phyloP scores from a whole-genome alignment of 2,888 invertebrate genomes.

The Drymonia ruficornis region DNA sequence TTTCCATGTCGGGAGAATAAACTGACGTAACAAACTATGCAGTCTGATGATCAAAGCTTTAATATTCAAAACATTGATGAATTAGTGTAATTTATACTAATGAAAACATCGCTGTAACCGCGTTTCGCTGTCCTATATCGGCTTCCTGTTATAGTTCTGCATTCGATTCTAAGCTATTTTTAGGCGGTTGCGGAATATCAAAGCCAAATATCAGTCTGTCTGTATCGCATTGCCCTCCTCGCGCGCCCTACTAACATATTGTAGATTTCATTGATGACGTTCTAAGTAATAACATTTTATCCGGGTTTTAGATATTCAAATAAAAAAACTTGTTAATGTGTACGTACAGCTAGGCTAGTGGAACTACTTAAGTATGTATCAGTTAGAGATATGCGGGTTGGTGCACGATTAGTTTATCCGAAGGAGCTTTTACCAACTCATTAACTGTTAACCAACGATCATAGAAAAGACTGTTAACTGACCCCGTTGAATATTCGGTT shows the following conservation, averaged over 20 bases:
- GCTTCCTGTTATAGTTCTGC: conserved; percentile 27
- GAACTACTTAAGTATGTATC: conserved; percentile 16
- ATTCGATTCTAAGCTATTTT: conserved; percentile 30
- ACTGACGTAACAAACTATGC: not conserved
- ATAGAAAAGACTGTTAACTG: conserved; percentile 76
- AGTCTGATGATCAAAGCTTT: conserved; percentile 3
- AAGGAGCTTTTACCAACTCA: conserved; percentile 74
- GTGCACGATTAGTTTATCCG: conserved; percentile 48
- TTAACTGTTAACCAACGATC: too few relatives aligned
- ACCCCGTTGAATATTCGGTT: conserved; percentile 64
- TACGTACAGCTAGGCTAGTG: conserved; percentile 17
- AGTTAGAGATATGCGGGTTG: conserved; percentile 25
- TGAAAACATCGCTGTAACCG: conserved; percentile 9
- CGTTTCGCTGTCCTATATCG: conserved; percentile 27
- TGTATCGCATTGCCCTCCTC: not conserved
- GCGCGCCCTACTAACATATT: not conserved
- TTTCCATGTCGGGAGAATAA: not conserved
- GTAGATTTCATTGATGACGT: not conserved
- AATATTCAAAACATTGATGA: conserved; percentile 3
- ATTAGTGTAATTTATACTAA: conserved; percentile 8
- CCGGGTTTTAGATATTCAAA: conserved; percentile 3
- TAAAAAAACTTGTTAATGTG: not conserved
- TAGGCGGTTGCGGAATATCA: conserved; percentile 22
- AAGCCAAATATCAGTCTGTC: conserved; percentile 6
- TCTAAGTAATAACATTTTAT: not conserved